These are phyloP conservation scores for Coranthus polyacanthus DNA, from an alignment of 2,797 vertebrate genomes.

Conservation along the genomic window DNA sequence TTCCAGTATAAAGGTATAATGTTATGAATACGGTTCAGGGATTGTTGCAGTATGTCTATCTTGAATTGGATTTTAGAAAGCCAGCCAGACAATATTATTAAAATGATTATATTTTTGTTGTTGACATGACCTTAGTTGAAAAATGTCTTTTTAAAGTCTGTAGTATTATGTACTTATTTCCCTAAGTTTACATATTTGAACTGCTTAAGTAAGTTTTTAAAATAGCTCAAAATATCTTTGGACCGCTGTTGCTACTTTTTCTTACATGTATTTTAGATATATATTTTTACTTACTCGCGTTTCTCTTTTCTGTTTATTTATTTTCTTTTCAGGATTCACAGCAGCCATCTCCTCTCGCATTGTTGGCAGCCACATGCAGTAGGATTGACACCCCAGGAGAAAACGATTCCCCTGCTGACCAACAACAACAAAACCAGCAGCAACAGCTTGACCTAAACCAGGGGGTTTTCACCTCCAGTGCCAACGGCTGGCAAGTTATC, in stretches of 20 bases:
- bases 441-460: conserved; percentile 88
- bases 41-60: too few relatives aligned
- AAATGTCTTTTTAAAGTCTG: not conserved
- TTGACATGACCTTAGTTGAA: not conserved
- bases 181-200: not conserved
- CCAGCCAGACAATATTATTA: not conserved
- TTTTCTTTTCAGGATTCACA: conserved; percentile 88
- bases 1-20: not conserved
- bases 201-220: not conserved
- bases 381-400: conserved; percentile 95
- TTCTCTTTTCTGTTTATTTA: not conserved
- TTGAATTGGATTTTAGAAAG: conserved; percentile 11
- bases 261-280: not conserved
- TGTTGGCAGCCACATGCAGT: conserved; percentile 98
- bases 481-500: conserved; percentile 96
- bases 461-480: conserved; percentile 88
- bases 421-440: conserved; percentile 84
- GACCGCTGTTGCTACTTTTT: not conserved
- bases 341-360: conserved; percentile 94
- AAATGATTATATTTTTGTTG: too few relatives aligned
- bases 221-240: not conserved
- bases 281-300: not conserved
- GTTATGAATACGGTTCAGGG: not conserved
- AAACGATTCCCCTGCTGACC: conserved; percentile 82
- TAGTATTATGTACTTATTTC: not conserved